These are phyloP conservation scores for Crotalus viridis DNA, from an alignment of 2,113 vertebrate species.

Conservation along the genomic window DNA sequence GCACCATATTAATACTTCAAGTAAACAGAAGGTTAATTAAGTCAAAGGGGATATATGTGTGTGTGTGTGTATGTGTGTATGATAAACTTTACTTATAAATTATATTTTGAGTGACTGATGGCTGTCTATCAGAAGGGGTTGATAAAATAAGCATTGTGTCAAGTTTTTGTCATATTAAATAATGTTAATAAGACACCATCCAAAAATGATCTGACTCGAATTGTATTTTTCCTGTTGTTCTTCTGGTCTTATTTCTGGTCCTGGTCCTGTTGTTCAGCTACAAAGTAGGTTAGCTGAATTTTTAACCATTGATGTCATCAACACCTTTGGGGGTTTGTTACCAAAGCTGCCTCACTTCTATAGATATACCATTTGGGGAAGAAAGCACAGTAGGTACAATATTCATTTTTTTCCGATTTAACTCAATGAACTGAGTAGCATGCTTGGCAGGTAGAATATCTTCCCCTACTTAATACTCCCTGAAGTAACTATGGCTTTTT, in stretches of 20 bases:
- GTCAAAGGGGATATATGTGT: background rate
- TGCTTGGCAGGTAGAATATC: slow-evolving; percentile 29
- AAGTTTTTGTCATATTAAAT: slow-evolving; percentile 28
- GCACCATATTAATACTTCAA: background rate
- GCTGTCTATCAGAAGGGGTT: slow-evolving; percentile 24
- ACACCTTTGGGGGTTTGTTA: slow-evolving; percentile 42
- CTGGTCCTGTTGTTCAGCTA: background rate
- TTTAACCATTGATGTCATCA: background rate
- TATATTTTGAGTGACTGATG: slow-evolving; percentile 46
- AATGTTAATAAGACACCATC: slow-evolving; percentile 28
- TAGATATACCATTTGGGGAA: background rate
- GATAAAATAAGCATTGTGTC: slow-evolving; percentile 29
- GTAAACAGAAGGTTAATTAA: slow-evolving; percentile 8
- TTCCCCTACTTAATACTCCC: background rate
- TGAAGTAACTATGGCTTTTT: background rate
- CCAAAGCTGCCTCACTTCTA: slow-evolving; percentile 33
- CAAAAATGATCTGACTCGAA: slow-evolving; percentile 33
- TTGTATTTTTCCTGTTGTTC: background rate
- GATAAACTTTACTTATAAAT: slow-evolving; percentile 41
- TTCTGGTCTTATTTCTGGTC: background rate
- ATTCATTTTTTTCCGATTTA: background rate
- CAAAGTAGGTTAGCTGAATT: background rate
- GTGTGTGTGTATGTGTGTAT: background rate
- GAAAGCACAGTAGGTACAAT: background rate
- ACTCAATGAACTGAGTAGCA: background rate